These are phyloP conservation scores for Wiebesia pumilae DNA, from an alignment of 1,140 invertebrate species.

Conservation along the genomic window DNA sequence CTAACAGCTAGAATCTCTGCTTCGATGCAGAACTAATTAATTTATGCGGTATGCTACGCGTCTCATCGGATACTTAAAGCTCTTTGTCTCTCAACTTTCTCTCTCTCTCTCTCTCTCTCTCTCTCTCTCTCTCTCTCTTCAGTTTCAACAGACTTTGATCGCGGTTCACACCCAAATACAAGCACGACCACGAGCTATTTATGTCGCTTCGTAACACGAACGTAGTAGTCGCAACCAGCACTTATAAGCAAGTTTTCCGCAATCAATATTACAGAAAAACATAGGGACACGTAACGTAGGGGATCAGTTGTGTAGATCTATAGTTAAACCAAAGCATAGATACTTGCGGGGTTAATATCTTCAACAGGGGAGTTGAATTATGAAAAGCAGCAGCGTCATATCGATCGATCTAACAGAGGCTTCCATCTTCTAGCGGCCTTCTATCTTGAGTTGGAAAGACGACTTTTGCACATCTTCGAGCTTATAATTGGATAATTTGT, in stretches of 20 bases:
- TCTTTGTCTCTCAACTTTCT: neutral
- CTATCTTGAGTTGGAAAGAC: neutral
- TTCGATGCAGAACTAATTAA: neutral
- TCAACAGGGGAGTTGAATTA: slow-evolving; percentile 21
- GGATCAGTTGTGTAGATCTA: neutral
- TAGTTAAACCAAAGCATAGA: neutral
- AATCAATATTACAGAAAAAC: slow-evolving; percentile 27
- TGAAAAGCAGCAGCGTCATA: neutral
- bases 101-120: neutral
- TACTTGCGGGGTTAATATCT: neutral
- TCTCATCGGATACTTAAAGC: slow-evolving; percentile 9
- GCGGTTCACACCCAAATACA: slow-evolving; percentile 15
- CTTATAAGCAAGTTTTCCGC: slow-evolving; percentile 32
- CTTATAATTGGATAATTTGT: neutral
- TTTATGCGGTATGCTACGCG: neutral
- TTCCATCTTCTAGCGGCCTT: neutral
- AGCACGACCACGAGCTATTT: slow-evolving; percentile 14
- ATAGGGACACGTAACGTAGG: neutral
- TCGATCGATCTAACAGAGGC: neutral
- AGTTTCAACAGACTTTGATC: slow-evolving; percentile 19
- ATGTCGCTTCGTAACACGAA: neutral
- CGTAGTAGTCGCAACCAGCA: neutral
- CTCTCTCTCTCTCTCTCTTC: neutral
- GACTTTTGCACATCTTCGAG: neutral
- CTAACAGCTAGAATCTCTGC: neutral